These are phyloP conservation scores for Odocoileus virginianus DNA, from an alignment of 2,113 vertebrate genomes.

Conservation along the genomic window DNA sequence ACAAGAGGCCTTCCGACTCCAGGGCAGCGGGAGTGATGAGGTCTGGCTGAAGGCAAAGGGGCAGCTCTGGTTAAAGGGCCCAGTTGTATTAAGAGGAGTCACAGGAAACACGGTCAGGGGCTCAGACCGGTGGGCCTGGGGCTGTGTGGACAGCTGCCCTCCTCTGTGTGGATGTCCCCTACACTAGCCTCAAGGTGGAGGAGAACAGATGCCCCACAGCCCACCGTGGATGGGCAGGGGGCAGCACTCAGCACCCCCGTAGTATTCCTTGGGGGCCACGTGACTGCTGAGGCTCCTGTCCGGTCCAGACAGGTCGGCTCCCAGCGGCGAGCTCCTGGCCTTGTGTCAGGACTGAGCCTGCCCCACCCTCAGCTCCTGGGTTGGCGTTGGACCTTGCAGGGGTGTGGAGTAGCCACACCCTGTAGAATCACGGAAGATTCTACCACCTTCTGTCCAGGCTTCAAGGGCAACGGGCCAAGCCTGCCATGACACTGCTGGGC, in stretches of 20 bases:
- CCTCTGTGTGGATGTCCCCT: not conserved
- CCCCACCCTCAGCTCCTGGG: no score
- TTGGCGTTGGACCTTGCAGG: not conserved
- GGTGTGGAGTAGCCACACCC: not conserved
- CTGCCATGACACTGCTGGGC: not conserved
- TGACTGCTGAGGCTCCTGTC: not conserved
- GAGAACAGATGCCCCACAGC: fast-evolving
- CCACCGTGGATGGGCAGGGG: not conserved
- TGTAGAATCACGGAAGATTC: not conserved
- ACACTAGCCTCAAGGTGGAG: fast-evolving
- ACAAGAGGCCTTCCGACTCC: no score
- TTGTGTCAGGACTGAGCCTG: not conserved
- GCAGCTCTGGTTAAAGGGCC: not conserved
- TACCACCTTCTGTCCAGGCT: not conserved
- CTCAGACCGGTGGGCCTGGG: not conserved
- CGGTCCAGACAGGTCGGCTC: not conserved
- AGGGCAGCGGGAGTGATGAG: fast-evolving
- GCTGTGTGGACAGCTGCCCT: not conserved
- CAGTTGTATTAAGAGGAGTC: not conserved
- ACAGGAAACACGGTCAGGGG: not conserved
- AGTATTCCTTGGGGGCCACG: not conserved
- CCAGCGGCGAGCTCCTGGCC: not conserved
- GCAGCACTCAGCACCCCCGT: not conserved
- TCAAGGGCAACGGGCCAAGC: not conserved
- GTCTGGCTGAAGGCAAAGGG: not conserved